phyloP scores from a whole-genome alignment of 2,113 vertebrate species.

The Laticauda colubrina region DNA sequence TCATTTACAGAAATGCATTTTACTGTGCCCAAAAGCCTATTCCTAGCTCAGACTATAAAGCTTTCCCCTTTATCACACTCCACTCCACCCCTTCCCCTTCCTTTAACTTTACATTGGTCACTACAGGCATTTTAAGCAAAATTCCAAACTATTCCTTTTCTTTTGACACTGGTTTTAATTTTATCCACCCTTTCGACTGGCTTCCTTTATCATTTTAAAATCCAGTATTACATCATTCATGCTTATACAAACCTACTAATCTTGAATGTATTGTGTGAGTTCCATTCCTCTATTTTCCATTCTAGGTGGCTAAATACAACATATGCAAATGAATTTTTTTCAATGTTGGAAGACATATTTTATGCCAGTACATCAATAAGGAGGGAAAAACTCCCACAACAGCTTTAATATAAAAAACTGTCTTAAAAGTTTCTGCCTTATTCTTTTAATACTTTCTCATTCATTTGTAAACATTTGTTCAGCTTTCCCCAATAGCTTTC shows the following conservation, averaged over 20 bases:
- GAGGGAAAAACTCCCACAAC: neutral
- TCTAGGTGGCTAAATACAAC: neutral
- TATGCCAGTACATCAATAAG: neutral
- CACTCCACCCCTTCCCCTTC: neutral
- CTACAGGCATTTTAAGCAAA: neutral
- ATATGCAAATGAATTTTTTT: neutral
- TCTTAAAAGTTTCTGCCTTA: neutral
- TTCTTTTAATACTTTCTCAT: neutral
- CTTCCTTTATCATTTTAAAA: neutral
- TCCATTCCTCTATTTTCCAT: neutral
- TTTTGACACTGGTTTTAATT: conserved; percentile 6
- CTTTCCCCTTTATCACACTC: neutral
- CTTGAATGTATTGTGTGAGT: neutral
- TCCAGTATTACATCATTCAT: neutral
- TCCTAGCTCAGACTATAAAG: conserved; percentile 15
- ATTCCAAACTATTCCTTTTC: neutral
- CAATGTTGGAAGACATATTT: neutral
- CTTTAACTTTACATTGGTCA: neutral
- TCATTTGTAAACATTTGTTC: neutral
- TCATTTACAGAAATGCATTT: conserved; percentile 12
- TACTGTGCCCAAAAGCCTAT: neutral
- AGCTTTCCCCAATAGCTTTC: neutral
- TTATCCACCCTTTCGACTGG: neutral
- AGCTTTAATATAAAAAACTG: neutral
- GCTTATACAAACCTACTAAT: neutral